These are phyloP conservation scores for Xenopus borealis DNA, from an alignment of 2,113 vertebrate genomes.

Conservation along the genomic window DNA sequence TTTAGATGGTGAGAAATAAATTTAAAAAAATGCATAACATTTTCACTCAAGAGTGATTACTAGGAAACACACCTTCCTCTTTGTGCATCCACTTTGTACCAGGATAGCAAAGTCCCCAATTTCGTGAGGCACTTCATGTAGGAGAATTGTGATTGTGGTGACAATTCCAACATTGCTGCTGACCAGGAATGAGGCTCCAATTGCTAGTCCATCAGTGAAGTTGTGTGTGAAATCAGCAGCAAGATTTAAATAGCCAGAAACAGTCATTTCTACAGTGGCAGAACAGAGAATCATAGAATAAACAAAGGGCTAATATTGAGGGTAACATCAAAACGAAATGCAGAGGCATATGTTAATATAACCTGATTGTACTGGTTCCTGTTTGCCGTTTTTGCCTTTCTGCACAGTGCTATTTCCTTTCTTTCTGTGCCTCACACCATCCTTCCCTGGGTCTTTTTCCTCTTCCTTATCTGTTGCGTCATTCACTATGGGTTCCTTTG, in stretches of 20 bases:
- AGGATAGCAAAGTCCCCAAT: slow-evolving; percentile 93
- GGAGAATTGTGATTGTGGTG: slow-evolving; percentile 85
- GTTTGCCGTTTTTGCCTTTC: slow-evolving; percentile 51
- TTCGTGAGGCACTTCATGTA: slow-evolving; percentile 90
- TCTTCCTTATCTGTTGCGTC: slow-evolving; percentile 9
- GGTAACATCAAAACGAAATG: too few species aligned
- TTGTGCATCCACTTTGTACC: slow-evolving; percentile 88
- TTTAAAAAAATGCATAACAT: too few species aligned
- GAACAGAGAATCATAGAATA: neutral
- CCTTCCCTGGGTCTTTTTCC: slow-evolving; percentile 19
- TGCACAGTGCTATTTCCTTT: slow-evolving; percentile 37
- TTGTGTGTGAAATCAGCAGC: slow-evolving; percentile 89
- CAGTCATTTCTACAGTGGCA: slow-evolving; percentile 71
- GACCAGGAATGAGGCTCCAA: slow-evolving; percentile 86
- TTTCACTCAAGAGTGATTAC: too few species aligned
- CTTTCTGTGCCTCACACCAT: slow-evolving; percentile 46
- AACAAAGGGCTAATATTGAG: neutral
- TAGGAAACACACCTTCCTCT: slow-evolving; percentile 72
- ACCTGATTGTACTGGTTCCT: slow-evolving; percentile 48
- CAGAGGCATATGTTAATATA: slow-evolving; percentile 14
- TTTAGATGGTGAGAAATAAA: too few species aligned
- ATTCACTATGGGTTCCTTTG: slow-evolving; percentile 35
- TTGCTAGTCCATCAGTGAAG: slow-evolving; percentile 86
- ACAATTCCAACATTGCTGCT: slow-evolving; percentile 71
- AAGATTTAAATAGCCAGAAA: slow-evolving; percentile 85